phyloP scores from a whole-genome alignment of 1,140 invertebrate species.

The Eurosta solidaginis region DNA sequence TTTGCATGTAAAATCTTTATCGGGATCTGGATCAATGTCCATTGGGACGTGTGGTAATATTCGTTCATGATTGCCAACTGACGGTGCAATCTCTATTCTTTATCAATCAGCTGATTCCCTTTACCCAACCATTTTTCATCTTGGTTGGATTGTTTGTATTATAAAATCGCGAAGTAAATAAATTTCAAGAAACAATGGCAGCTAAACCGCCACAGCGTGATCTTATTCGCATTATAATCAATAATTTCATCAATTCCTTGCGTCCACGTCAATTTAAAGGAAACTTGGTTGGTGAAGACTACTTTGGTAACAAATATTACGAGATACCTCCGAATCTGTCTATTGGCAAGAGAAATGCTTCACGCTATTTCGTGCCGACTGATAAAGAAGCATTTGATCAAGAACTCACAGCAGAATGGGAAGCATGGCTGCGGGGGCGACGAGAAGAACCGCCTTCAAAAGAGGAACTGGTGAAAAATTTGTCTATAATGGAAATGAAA shows the following conservation, averaged over 20 bases:
- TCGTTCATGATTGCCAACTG: too few species aligned
- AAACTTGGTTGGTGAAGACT: conserved; percentile 71
- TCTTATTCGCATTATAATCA: conserved; percentile 61
- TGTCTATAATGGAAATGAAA: conserved; percentile 71
- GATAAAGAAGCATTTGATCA: conserved; percentile 67
- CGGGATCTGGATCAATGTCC: too few species aligned
- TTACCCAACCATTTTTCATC: too few species aligned
- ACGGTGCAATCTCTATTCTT: too few species aligned
- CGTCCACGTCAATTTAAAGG: conserved; percentile 62
- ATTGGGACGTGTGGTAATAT: too few species aligned
- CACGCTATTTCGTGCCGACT: conserved; percentile 73
- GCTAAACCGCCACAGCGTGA: conserved; percentile 59
- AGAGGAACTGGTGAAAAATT: conserved; percentile 74
- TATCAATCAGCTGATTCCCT: too few species aligned
- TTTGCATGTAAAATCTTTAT: too few species aligned
- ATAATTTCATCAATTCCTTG: conserved; percentile 67
- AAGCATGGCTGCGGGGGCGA: conserved; percentile 73
- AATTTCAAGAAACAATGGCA: neutral
- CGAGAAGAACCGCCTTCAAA: conserved; percentile 69
- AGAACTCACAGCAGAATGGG: conserved; percentile 81
- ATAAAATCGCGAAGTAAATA: neutral
- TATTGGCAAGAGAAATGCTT: conserved; percentile 65
- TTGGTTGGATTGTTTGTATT: too few species aligned
- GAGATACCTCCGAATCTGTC: conserved; percentile 71
- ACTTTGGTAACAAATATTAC: conserved; percentile 80